These are phyloP conservation scores for Tiliacea aurago DNA, from an alignment of 2,888 invertebrate species.

Conservation along the genomic window DNA sequence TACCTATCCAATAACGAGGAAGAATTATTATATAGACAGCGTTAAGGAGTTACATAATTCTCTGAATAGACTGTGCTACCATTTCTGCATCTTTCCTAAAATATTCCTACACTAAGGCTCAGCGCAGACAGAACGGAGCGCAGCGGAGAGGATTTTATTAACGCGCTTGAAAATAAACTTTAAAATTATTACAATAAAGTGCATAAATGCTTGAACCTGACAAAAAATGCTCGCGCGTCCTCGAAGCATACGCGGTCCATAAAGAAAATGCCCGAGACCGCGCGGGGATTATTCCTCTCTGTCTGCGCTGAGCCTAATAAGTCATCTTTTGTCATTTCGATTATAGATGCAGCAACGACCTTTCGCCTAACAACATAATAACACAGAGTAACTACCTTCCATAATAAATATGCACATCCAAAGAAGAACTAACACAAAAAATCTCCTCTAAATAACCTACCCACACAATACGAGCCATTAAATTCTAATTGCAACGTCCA, in stretches of 20 bases:
- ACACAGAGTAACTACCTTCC: conserved; percentile 23
- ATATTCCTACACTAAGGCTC: too few relatives aligned
- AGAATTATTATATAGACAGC: conserved; percentile 7
- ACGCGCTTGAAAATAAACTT: too few relatives aligned
- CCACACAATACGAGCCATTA: conserved; percentile 54
- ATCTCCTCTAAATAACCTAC: conserved; percentile 50
- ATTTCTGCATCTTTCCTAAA: not conserved
- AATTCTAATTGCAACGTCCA: conserved; percentile 63
- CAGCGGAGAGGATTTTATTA: too few relatives aligned
- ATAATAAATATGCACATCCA: conserved; percentile 5
- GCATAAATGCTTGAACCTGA: too few relatives aligned
- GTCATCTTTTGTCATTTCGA: not conserved
- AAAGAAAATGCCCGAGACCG: too few relatives aligned
- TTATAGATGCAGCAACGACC: not conserved
- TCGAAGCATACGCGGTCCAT: too few relatives aligned
- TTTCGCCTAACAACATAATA: conserved; percentile 32
- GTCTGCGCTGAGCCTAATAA: too few relatives aligned
- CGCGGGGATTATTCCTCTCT: too few relatives aligned
- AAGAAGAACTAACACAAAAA: conserved; percentile 48
- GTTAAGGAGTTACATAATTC: not conserved
- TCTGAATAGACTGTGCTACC: not conserved
- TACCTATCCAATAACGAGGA: not conserved
- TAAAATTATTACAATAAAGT: too few relatives aligned
- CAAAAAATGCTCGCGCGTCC: too few relatives aligned
- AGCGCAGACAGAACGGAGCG: too few relatives aligned